Percentiles rank a stretch among this genome's conserved stretches.
Evolutionary conservation across 2,797 vertebrate genomes (phyloP).

Genomic region (Sebastes itinus): DNA sequence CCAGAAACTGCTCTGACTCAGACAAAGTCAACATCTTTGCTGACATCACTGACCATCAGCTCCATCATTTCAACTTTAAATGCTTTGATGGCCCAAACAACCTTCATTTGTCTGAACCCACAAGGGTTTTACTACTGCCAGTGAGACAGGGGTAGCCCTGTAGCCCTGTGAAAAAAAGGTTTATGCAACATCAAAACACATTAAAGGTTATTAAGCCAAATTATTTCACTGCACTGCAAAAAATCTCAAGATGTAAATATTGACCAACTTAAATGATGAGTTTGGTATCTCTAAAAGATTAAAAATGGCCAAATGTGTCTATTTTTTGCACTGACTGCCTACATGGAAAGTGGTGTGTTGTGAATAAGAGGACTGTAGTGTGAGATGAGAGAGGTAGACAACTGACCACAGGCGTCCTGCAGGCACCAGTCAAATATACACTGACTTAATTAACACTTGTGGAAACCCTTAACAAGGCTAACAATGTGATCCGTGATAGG

Average conservation of each 20-base stretch:
- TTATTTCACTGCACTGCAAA: conserved; percentile 11
- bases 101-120: conserved; percentile 75
- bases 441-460: conserved; percentile 73
- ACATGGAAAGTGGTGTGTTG: conserved; percentile 27
- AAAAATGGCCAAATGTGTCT: not conserved
- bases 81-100: conserved; percentile 74
- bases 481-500: conserved; percentile 46
- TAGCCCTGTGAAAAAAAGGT: conserved; percentile 29
- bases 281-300: conserved; percentile 22
- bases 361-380: conserved; percentile 69
- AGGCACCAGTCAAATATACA: conserved; percentile 79
- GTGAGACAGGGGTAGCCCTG: conserved; percentile 67
- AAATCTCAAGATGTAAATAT: not conserved
- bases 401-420: conserved; percentile 72
- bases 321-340: conserved; percentile 31
- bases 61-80: conserved; percentile 71
- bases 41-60: conserved; percentile 83
- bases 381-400: conserved; percentile 71
- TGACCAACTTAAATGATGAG: conserved; percentile 6
- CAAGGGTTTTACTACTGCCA: conserved; percentile 67
- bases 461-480: conserved; percentile 55
- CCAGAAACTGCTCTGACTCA: conserved; percentile 81
- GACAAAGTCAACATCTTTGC: conserved; percentile 78
- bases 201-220: conserved; percentile 9
- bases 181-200: conserved; percentile 32